phyloP scores from a whole-genome alignment of 2,888 invertebrate genomes.

The Flexamia atlantica region DNA sequence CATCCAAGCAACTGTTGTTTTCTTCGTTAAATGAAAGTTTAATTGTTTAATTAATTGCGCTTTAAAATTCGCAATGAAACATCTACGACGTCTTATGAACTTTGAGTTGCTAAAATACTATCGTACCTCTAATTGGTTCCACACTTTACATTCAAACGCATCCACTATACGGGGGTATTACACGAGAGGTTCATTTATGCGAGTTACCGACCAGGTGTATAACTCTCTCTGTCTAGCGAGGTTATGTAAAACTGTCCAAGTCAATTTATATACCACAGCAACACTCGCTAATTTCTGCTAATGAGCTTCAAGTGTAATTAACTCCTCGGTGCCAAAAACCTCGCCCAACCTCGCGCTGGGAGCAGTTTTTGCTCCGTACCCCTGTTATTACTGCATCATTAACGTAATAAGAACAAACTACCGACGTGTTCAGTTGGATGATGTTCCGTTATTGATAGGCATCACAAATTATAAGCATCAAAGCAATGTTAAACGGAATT shows the following conservation, averaged over 20 bases:
- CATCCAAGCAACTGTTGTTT: no score
- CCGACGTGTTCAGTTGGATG: background rate
- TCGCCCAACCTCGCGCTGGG: background rate
- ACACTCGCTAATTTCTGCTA: constrained; percentile 8
- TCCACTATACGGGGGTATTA: background rate
- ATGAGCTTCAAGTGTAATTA: background rate
- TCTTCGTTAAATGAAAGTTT: no score
- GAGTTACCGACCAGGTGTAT: background rate
- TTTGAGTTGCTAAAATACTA: constrained; percentile 13
- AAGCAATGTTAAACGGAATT: background rate
- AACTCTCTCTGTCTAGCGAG: background rate
- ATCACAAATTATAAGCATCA: background rate
- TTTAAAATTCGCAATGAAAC: no score
- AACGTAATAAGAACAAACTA: constrained; percentile 1
- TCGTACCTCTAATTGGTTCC: background rate
- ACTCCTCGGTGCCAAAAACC: constrained; percentile 18
- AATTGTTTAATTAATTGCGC: no score
- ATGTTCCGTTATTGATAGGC: background rate
- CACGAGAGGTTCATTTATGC: background rate
- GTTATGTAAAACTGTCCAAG: background rate
- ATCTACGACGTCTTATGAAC: no score
- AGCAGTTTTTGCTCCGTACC: background rate
- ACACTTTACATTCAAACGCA: constrained; percentile 13
- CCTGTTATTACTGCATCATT: background rate
- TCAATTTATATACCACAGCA: background rate